Base-by-base conservation (phyloP, 2,797 vertebrate genomes). In the Ctenopoma multispine region DNA sequence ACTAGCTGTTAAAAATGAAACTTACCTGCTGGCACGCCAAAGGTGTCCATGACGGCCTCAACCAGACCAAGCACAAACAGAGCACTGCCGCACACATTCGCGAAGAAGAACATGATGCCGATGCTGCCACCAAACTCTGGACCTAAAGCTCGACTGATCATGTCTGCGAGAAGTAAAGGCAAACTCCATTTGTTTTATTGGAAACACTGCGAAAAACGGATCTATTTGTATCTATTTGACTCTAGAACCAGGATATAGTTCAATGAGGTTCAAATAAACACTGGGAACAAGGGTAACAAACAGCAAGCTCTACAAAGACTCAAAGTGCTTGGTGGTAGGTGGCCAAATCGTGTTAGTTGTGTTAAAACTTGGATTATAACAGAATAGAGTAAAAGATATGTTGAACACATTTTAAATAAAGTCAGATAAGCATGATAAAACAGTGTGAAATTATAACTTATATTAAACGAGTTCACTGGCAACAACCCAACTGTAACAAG, bases 101-200 rank as follows among this genome's bases (percentile, higher is more conserved):
- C 96, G 46, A 97, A 80, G 84, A 97, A 97, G 90, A 97, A 97
- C 96, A 97, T 96, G 85, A 97, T 94, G 13, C 96, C 96, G 0
- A 97, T 96, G 61, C 96, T 97, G 67, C 96, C 96, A 0, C 96
- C 96, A 0, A 97, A 96, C 87, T 97, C 96, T 0, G 96, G 96
- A 0, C 96, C 96, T 72, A 97, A 58, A 0, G 96, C 96, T 68
- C 96, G 92, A 81, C 96, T 97, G 85, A 97, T 97, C 96, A 97
- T 97, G 80, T 97, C 96, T 98, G 80, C 56, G 13, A 1, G 2
- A 20, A 5, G 87, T 94, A 81, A 93, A 94, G 92, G 85, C 0
- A 49, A 63, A 58, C 31, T 29, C 5, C 6, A 21, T 29, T 27
- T 20, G 38, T 9, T 38, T 48, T 24, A 49, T 10, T 47, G 29